These are phyloP conservation scores for Dissostichus mawsoni DNA, from an alignment of 2,113 vertebrate species.

Conservation along the genomic window DNA sequence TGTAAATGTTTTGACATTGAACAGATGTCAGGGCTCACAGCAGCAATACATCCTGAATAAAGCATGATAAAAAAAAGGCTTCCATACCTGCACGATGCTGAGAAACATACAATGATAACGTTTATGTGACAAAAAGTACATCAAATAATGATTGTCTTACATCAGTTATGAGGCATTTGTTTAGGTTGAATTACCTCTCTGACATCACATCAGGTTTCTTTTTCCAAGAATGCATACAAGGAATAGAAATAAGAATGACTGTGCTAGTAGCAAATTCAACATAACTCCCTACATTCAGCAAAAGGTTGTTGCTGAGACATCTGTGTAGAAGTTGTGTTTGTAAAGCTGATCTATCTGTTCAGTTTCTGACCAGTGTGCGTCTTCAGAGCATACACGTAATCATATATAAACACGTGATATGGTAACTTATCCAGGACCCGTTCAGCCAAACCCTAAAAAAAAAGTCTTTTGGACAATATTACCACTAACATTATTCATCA, in stretches of 20 bases:
- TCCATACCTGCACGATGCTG: not conserved
- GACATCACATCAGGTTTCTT: too few species aligned
- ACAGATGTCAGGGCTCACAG: not conserved
- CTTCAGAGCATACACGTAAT: too few species aligned
- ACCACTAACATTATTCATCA: not conserved
- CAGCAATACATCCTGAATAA: not conserved
- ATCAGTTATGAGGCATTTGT: not conserved
- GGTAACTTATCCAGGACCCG: not conserved
- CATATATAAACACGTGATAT: not conserved
- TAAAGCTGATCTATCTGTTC: not conserved
- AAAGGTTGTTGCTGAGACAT: not conserved
- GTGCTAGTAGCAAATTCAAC: not conserved
- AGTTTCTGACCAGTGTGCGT: not conserved
- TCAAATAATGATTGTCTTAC: not conserved
- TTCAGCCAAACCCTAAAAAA: not conserved
- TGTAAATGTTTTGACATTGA: slow-evolving; percentile 11
- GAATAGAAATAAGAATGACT: not conserved
- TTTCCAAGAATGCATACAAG: not conserved
- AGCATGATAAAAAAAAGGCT: not conserved
- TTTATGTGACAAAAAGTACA: too few species aligned
- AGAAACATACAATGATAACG: not conserved
- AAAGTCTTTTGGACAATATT: not conserved
- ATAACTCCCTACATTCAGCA: too few species aligned
- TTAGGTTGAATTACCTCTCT: not conserved
- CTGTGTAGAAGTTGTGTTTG: not conserved